These are phyloP conservation scores for Glossosoma conforme DNA, from an alignment of 1,140 invertebrate genomes.

Conservation along the genomic window DNA sequence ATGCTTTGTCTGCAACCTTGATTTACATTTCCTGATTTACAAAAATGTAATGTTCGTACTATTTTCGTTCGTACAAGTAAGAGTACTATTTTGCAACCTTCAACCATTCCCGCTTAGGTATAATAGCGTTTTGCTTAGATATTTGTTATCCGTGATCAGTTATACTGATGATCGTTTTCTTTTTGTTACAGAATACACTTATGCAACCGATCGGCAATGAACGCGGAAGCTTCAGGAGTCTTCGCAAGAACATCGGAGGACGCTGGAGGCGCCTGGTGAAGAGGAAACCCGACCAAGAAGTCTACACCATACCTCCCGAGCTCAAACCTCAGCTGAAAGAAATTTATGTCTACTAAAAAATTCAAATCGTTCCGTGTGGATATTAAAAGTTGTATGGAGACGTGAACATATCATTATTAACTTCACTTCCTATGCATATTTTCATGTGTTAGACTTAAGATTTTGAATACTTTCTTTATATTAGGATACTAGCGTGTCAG, in stretches of 20 bases:
- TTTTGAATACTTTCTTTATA: conserved; percentile 23
- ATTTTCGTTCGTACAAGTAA: no score
- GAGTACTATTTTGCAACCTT: no score
- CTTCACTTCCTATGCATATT: conserved; percentile 18
- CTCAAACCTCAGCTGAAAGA: conserved; percentile 81
- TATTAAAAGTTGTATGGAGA: conserved; percentile 26
- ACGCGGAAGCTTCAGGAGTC: conserved; percentile 69
- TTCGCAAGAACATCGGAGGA: conserved; percentile 76
- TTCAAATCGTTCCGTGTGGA: conserved; percentile 10
- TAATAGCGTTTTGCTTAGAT: no score
- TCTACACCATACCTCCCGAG: conserved; percentile 79
- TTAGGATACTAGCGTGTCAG: conserved; percentile 21
- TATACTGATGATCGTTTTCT: conserved; percentile 31
- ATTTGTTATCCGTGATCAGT: conserved; percentile 22
- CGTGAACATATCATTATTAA: conserved; percentile 25
- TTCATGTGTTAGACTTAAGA: conserved; percentile 21
- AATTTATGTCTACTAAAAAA: conserved; percentile 81
- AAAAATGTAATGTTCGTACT: no score
- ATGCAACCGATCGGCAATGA: conserved; percentile 67
- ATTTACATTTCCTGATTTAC: no score
- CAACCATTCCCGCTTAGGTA: no score
- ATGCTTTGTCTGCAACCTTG: neutral
- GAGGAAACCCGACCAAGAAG: conserved; percentile 71
- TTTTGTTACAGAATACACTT: conserved; percentile 63
- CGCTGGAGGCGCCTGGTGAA: conserved; percentile 75